phyloP scores from a whole-genome alignment of 1,140 invertebrate genomes.

The Drosophila burlai region DNA sequence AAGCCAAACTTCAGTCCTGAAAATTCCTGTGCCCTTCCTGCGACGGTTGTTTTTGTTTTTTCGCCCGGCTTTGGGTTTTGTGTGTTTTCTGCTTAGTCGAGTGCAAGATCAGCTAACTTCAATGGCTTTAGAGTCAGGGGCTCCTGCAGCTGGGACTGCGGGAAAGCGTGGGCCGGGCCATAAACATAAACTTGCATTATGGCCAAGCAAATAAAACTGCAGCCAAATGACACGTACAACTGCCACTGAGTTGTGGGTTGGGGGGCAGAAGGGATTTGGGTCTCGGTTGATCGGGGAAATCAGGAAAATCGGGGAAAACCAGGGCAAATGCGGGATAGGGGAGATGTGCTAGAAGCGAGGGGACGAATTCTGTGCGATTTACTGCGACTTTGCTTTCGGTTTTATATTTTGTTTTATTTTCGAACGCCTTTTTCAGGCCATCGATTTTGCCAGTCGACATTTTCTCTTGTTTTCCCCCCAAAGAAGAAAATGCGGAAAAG shows the following conservation, averaged over 20 bases:
- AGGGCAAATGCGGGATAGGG: slow-evolving; percentile 5
- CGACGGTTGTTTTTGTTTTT: slow-evolving; percentile 20
- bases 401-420: slow-evolving; percentile 76
- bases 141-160: slow-evolving; percentile 25
- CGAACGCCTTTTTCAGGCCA: slow-evolving; percentile 72
- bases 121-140: slow-evolving; percentile 36
- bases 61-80: slow-evolving; percentile 41
- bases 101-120: slow-evolving; percentile 77
- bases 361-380: slow-evolving; percentile 62
- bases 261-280: neutral
- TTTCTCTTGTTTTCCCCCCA: slow-evolving; percentile 50
- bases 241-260: slow-evolving; percentile 40
- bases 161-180: slow-evolving; percentile 27
- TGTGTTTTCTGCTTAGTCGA: slow-evolving; percentile 70
- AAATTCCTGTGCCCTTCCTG: slow-evolving; percentile 8
- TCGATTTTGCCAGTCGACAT: slow-evolving; percentile 74
- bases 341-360: neutral
- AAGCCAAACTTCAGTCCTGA: slow-evolving; percentile 10
- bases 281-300: slow-evolving; percentile 18
- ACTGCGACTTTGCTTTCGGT: slow-evolving; percentile 71
- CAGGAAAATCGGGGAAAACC: slow-evolving; percentile 6
- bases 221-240: slow-evolving; percentile 81
- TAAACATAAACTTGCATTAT: slow-evolving; percentile 81
- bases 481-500: slow-evolving; percentile 45
- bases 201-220: slow-evolving; percentile 75